phyloP scores from a whole-genome alignment of 2,888 invertebrate genomes.

The Xiphydria camelus region DNA sequence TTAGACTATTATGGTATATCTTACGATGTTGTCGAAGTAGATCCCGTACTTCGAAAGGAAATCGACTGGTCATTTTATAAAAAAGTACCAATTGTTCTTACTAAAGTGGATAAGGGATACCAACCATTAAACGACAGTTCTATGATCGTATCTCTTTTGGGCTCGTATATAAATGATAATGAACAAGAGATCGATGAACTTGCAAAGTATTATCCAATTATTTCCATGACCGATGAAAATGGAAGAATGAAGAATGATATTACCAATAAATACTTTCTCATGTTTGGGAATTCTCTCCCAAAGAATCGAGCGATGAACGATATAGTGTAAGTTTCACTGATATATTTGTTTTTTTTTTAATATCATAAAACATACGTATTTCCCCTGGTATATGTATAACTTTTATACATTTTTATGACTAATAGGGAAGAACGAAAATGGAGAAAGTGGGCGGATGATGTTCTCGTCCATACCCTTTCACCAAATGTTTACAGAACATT shows the following conservation, averaged over 20 bases:
- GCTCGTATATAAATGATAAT: constrained; percentile 72
- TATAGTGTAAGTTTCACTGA: constrained; percentile 62
- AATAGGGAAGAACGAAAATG: constrained; percentile 89
- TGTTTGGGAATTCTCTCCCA: constrained; percentile 69
- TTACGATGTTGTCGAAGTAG: constrained; percentile 96
- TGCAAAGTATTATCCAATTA: constrained; percentile 75
- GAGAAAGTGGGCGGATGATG: constrained; percentile 93
- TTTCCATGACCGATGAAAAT: constrained; percentile 68
- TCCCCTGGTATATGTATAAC: constrained; percentile 1
- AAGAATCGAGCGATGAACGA: constrained; percentile 61
- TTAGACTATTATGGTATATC: constrained; percentile 91
- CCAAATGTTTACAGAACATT: constrained; percentile 94
- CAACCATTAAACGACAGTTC: constrained; percentile 92
- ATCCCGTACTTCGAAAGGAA: constrained; percentile 89
- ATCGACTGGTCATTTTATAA: constrained; percentile 92
- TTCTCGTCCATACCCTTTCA: constrained; percentile 89
- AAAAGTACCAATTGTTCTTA: constrained; percentile 91
- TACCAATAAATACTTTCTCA: constrained; percentile 85
- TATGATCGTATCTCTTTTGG: constrained; percentile 87
- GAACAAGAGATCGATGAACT: constrained; percentile 69
- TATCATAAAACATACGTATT: constrained; percentile 5
- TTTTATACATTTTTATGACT: constrained; percentile 5
- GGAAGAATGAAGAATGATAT: constrained; percentile 75
- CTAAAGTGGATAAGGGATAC: constrained; percentile 73
- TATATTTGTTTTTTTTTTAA: constrained; percentile 5